These are phyloP conservation scores for Umimayanthus chanpuru DNA, from an alignment of 92 coral and sea anemone species.

Conservation along the genomic window DNA sequence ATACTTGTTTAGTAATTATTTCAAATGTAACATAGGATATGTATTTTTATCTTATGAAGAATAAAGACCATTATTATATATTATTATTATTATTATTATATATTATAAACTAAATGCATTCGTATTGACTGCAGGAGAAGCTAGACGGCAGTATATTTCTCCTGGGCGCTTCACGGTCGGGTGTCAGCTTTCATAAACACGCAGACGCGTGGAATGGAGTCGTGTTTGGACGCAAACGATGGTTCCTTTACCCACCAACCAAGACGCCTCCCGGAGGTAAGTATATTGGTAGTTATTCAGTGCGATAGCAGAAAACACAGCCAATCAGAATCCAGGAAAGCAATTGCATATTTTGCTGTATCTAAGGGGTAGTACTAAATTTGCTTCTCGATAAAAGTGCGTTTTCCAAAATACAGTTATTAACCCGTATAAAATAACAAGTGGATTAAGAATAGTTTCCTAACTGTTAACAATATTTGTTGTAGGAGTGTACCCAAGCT, in stretches of 20 bases:
- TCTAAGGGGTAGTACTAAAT: no score
- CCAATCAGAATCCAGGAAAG: not conserved
- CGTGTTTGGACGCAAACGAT: constrained; percentile 66
- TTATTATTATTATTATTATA: no score
- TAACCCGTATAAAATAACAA: no score
- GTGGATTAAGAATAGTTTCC: no score
- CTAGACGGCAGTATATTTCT: constrained; percentile 68
- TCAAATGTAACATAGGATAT: no score
- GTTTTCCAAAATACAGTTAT: no score
- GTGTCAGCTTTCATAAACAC: constrained; percentile 74
- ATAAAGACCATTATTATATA: no score
- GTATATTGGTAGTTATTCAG: not conserved
- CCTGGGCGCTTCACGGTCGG: constrained; percentile 72
- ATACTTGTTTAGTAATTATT: no score
- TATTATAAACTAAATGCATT: not conserved
- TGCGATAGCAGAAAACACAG: not conserved
- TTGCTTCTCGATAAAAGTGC: no score
- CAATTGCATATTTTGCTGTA: not conserved
- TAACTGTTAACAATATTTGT: not conserved
- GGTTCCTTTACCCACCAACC: constrained; percentile 68
- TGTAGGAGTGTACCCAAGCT: constrained; percentile 73
- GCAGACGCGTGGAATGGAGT: constrained; percentile 81
- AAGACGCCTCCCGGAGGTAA: constrained; percentile 74
- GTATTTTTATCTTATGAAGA: no score
- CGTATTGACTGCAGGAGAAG: constrained; percentile 34